These are phyloP conservation scores for Sternotherus odoratus DNA, from an alignment of 2,797 vertebrate species.

Conservation along the genomic window DNA sequence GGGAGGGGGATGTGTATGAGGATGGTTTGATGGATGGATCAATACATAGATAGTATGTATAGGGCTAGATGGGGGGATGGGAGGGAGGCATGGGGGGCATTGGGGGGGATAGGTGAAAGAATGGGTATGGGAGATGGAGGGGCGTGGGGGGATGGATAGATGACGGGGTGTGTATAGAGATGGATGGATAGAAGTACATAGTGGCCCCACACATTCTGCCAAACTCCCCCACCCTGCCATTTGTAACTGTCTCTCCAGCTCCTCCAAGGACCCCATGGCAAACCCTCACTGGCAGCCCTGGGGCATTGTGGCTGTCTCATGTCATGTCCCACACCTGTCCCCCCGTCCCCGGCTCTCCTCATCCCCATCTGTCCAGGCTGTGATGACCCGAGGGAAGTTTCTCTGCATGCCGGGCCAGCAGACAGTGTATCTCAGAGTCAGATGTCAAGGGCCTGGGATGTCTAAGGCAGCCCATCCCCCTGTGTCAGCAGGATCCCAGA, in stretches of 20 bases:
- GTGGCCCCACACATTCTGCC: not conserved
- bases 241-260: not conserved
- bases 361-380: not conserved
- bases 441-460: not conserved
- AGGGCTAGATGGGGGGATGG: not conserved
- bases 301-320: too few relatives aligned
- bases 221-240: not conserved
- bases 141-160: too few relatives aligned
- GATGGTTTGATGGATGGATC: not conserved
- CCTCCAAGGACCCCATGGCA: not conserved
- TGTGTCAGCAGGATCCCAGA: not conserved
- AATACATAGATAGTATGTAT: not conserved
- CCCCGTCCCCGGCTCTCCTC: too few relatives aligned
- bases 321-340: too few relatives aligned
- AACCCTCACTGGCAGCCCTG: not conserved
- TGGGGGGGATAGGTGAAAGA: not conserved
- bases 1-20: not conserved
- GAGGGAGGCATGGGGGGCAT: not conserved
- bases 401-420: not conserved
- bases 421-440: not conserved
- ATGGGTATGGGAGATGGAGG: not conserved
- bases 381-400: not conserved
- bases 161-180: too few relatives aligned
- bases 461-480: not conserved
- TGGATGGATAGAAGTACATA: not conserved